Evolutionary conservation across 2,113 vertebrate genomes (phyloP), one percentile per base, ranked within the genome.

Genomic region (Egretta garzetta): DNA sequence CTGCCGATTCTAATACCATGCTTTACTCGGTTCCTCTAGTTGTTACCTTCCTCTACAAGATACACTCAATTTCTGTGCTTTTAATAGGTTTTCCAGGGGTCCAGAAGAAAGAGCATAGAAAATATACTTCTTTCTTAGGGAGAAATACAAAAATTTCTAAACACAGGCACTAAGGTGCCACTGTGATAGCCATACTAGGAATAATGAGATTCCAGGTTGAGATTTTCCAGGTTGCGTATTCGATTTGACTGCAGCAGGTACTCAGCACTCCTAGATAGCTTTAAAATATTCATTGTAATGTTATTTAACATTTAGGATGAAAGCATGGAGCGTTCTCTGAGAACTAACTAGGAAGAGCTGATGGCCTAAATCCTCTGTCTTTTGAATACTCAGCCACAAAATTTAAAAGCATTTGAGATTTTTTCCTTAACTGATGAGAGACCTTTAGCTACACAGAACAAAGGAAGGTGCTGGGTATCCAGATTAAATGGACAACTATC

Each of bases 301-400:
- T 87, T 94, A 59, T 85, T 93, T 50, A 93, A 91, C 39, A 85
- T 85, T 90, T 88, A 91, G 50, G 73, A 28, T 95, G 95, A 73
- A 95, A 90, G 58, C 50, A 35, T 59, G 62, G 91, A 53, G 33
- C 0, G 2, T 58, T 95, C 55, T 66, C 66, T 4, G 12, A 72
- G 66, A 94, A 63, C 71, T 91, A 91, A 71, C 60, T 83, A 62
- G 86, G 93, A 90, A 82, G 66, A 81, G 32, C 58, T 80, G 62
- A 72, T 73, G 45, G 73, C 49, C 75, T 86, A 87, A 92, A 64
- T 89, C 68, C 68, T 87, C 63, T 82, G 56, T 62, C 89, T 89
- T 91, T 90, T 91, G 86, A 91, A 76, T 80, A 55, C 32, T 76
- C 37, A 73, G 20, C 35, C 32, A 41, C 50, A 66, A 3, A 55